A percentile compares a stretch with the other conserved stretches of the same genome.
Evolutionary conservation across 2,797 vertebrate species (phyloP).

Genomic region (Helicolenus hilgendorfi): DNA sequence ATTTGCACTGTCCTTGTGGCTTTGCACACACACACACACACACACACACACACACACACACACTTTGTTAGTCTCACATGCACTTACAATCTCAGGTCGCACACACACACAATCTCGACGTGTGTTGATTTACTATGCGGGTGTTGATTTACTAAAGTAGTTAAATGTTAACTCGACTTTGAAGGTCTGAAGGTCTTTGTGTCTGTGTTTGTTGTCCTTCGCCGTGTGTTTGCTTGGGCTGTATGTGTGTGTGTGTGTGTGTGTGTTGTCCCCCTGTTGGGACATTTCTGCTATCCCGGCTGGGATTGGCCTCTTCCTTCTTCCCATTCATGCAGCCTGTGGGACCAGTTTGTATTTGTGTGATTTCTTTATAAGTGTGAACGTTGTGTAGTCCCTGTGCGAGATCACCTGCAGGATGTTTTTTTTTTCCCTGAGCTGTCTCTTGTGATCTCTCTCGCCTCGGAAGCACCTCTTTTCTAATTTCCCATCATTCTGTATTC

Average conservation of each 20-base stretch:
- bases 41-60: background rate
- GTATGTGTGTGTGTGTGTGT: slow-evolving; percentile 10
- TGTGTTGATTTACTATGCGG: slow-evolving; percentile 47
- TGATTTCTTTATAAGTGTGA: slow-evolving; percentile 67
- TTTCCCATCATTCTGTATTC: slow-evolving; percentile 69
- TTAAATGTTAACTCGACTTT: slow-evolving; percentile 82
- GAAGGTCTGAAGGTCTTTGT: slow-evolving; percentile 67
- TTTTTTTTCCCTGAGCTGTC: slow-evolving; percentile 66
- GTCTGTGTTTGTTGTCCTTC: slow-evolving; percentile 54
- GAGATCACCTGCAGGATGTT: slow-evolving; percentile 77
- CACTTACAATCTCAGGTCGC: slow-evolving; percentile 42
- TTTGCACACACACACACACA: slow-evolving; percentile 4
- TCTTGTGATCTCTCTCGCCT: slow-evolving; percentile 68
- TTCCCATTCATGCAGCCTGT: slow-evolving; percentile 44
- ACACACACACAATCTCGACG: background rate
- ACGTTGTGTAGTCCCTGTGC: slow-evolving; percentile 2
- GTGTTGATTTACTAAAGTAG: slow-evolving; percentile 61
- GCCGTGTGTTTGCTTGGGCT: slow-evolving; percentile 2
- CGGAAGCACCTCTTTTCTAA: slow-evolving; percentile 68
- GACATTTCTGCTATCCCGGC: slow-evolving; percentile 53
- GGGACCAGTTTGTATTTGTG: slow-evolving; percentile 60
- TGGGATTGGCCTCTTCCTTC: slow-evolving; percentile 60
- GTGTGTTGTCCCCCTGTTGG: slow-evolving; percentile 30
- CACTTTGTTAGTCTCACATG: background rate
- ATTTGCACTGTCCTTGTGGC: slow-evolving; percentile 19